These are phyloP conservation scores for Drosophila mauritiana DNA, from an alignment of 1,140 invertebrate species.

Conservation along the genomic window DNA sequence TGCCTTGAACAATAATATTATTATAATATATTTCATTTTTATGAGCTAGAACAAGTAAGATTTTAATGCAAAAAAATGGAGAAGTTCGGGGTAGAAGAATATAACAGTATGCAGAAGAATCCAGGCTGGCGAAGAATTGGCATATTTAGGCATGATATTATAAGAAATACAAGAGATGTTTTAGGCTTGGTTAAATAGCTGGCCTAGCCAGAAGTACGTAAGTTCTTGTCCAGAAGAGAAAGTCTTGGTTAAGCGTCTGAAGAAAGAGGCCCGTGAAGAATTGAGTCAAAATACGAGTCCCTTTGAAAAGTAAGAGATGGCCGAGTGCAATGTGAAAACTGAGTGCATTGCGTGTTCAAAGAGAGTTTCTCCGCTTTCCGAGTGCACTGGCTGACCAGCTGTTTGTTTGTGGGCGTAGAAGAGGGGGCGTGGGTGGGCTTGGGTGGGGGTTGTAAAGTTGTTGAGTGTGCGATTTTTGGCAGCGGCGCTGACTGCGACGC, in stretches of 20 bases:
- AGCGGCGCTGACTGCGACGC: conserved; percentile 3
- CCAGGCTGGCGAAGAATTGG: not conserved
- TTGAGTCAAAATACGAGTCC: not conserved
- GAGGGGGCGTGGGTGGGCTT: not conserved
- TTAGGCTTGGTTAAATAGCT: not conserved
- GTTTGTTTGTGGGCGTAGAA: conserved; percentile 13
- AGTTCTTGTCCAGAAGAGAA: not conserved
- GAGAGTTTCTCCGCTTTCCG: not conserved
- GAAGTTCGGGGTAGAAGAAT: not conserved
- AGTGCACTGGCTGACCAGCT: conserved; percentile 43
- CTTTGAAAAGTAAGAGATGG: conserved; percentile 4
- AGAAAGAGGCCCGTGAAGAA: not conserved
- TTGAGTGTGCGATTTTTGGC: conserved; percentile 43
- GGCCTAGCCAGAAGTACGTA: not conserved
- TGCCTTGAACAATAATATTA: too few species aligned
- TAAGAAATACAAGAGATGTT: not conserved
- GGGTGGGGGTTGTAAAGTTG: conserved; percentile 14
- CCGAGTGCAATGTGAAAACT: conserved; percentile 13
- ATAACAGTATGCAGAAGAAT: not conserved
- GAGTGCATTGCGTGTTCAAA: conserved; percentile 1
- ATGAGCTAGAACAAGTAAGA: too few species aligned
- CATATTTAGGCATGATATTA: not conserved
- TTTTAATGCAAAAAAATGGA: too few species aligned
- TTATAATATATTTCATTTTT: too few species aligned
- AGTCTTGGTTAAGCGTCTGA: not conserved